Base-by-base conservation (phyloP, 1,140 invertebrate genomes). In the Drosophila subobscura region DNA sequence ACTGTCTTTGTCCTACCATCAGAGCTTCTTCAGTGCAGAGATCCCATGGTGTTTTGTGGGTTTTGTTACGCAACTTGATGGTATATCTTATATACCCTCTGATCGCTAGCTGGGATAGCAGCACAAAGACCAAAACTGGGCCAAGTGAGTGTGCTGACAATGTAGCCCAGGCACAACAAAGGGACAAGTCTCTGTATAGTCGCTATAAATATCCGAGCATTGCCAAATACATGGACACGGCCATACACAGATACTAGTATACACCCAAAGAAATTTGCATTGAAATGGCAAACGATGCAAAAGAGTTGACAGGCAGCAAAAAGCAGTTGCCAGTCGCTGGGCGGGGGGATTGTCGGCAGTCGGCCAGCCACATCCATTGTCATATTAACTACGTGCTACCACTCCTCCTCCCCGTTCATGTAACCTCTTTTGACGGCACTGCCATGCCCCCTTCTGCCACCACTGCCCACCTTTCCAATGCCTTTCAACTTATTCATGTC, bases 401-500 rank as follows among this genome's bases (percentile, higher is more conserved):
- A 20, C 52, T 51, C 53, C 59, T 55, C 3, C 46, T 27, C 47
- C 10, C 23, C 12, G 40, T 16, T 5, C 16, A 8, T 14, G 33
- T 37, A 37, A 37, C 33, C 33, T 12, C 33, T 12, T 37, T 37
- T 37, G 33, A 37, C 12, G 33, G 33, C 33, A 12, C 22, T 8
- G n/a, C 23, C 51, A 5, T 23, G 25, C 22, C 45, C 29, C 29
- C 37, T 10, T 5, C 42, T 7, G 12, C 10, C 29, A 6, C n/a
- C 42, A 27, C 23, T 63, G 37, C 49, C 55, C 59, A 44, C 54
- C 59, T 73, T 71, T 85, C 2, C 72, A 72, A 79, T 84, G 72
- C 60, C 65, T 85, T 73, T 80, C 68, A 85, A 85, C 78, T 77
- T 86, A 85, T 86, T 85, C 81, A 86, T 86, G 81, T 80, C 64